Evolutionary conservation across 2,888 invertebrate species (phyloP), one percentile per base, ranked within the genome.

Genomic region (Calliphora vomitoria): DNA sequence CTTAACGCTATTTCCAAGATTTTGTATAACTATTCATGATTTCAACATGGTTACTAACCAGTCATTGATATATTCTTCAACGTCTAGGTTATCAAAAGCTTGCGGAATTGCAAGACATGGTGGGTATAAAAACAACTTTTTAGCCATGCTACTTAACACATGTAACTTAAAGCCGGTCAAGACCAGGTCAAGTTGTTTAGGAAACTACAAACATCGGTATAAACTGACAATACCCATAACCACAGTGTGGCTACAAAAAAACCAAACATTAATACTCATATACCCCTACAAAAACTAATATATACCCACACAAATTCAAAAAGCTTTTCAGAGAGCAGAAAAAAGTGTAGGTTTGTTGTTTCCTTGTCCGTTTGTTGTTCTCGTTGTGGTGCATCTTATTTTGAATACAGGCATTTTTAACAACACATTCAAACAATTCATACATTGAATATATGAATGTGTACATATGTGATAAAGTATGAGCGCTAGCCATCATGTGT

Each of bases 111-210:
- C n/a, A n/a, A n/a, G n/a, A n/a, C n/a, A n/a, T n/a, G n/a, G n/a
- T n/a, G n/a, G n/a, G n/a, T n/a, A n/a, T n/a, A n/a, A n/a, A n/a
- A n/a, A n/a, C n/a, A n/a, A n/a, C n/a, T n/a, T n/a, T n/a, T n/a
- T n/a, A n/a, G 25, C 25, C 2, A 25, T 41, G 2, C 53, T 5
- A 5, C 18, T 6, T 2, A 6, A 53, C 2, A 25, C 2, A 58
- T 25, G 25, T 0, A 25, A 25, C 10, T 58, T 58, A 11, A 58
- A n/a, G 13, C 35, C 62, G 62, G 10, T 10, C 35, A 62, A 62
- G 35, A 62, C 8, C 62, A 38, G 38, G 38, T 66, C 66, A 38
- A 62, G 62, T 60, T 35, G 35, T 60, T 4, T 60, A n/a, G 8
- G 20, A 41, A 35, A n/a, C 4, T 8, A 44, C 58, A 58, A 72